Evolutionary conservation across 2,113 vertebrate genomes (phyloP).

Genomic region (Tor tambroides): DNA sequence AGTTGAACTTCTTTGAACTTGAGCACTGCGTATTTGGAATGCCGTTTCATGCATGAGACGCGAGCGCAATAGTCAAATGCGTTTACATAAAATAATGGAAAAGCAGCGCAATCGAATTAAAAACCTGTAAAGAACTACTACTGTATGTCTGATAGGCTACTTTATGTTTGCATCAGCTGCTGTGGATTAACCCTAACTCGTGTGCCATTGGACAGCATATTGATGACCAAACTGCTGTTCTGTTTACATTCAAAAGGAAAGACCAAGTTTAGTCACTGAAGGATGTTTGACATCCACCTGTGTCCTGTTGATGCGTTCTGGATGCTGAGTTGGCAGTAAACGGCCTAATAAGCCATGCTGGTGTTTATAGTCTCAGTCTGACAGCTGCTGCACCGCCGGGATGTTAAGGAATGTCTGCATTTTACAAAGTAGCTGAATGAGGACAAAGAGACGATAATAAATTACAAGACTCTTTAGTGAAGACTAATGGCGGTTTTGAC

Average conservation of each 20-base stretch:
- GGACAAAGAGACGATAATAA: conserved; percentile 44
- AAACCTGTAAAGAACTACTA: too few species aligned
- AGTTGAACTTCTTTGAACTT: too few species aligned
- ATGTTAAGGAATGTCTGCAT: conserved; percentile 73
- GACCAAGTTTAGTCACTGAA: not conserved
- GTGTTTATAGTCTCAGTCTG: conserved; percentile 17
- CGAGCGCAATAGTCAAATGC: too few species aligned
- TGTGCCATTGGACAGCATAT: too few species aligned
- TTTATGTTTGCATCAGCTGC: too few species aligned
- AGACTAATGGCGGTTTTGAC: conserved; percentile 18
- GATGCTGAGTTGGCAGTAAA: conserved; percentile 25
- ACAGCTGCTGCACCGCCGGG: conserved; percentile 66
- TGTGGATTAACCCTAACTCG: too few species aligned
- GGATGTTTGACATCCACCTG: not conserved
- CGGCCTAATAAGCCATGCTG: not conserved
- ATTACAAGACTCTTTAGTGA: conserved; percentile 27
- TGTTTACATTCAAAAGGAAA: not conserved
- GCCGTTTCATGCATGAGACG: too few species aligned
- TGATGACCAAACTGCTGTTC: too few species aligned
- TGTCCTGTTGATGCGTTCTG: conserved; percentile 20
- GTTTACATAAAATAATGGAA: too few species aligned
- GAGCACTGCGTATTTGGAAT: too few species aligned
- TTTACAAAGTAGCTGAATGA: conserved; percentile 52
- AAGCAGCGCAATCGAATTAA: too few species aligned
- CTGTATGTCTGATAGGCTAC: too few species aligned